Base-by-base conservation (phyloP, 2,888 invertebrate genomes). In the Agonopterix alstromeriana region DNA sequence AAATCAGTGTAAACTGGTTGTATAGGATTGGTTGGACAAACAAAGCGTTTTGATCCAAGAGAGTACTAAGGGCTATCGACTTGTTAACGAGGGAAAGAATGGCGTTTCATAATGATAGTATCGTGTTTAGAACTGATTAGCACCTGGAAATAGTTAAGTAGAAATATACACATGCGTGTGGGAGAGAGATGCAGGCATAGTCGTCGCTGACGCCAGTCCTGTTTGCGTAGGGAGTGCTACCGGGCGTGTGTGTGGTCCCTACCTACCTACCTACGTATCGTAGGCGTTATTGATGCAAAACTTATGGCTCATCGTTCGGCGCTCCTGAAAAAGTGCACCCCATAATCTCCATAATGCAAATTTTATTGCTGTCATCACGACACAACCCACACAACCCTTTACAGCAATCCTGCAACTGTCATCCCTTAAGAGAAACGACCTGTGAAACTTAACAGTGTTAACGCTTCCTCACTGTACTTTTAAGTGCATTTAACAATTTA, bases 401-500 rank as follows among this genome's bases (percentile, higher is more conserved):
- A n/a, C 51, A 48, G 52, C 47, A 51, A 58, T 38, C 4, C 51
- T 48, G 52, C 47, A 51, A 58, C 56, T 60, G 66, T 68, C 65
- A 62, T 60, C 49, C 53, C 57, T 58, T 58, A 55, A 53, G 49
- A 59, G 61, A 59, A 67, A 70, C 63, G 63, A 68, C 55, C 70
- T 69, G 67, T 64, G 63, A 71, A 68, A 67, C 63, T 63, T 63
- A 53, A 57, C 53, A 58, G 54, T 63, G 58, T 66, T 65, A 66
- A 69, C 65, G 65, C 63, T 67, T 49, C 63, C 65, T 60, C 62
- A 55, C 66, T 65, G 58, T 61, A 63, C 55, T 56, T 60, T 67
- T 77, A 74, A 82, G 82, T 82, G 85, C 77, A 71, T 77, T 77
- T 65, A 71, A 75, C 81, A 71, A 83, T 84, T 83, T 77, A 84